Evolutionary conservation across 2,113 vertebrate genomes (phyloP).

Genomic region (Dipodomys spectabilis): DNA sequence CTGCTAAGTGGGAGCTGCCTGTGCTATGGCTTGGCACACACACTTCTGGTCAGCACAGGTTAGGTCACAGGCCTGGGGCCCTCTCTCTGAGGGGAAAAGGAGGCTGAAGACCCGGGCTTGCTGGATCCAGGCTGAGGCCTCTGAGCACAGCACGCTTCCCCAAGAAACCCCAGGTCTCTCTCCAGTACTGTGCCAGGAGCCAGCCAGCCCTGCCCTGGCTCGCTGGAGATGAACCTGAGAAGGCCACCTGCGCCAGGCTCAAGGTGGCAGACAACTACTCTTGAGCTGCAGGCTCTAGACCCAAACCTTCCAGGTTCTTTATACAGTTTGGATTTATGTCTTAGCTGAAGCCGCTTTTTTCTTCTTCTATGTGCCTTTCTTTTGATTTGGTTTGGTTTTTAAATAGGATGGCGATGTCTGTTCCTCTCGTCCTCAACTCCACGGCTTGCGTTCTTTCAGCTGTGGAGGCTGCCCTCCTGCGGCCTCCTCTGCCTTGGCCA

Average conservation of each 20-base stretch:
- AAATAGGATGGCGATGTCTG: background rate
- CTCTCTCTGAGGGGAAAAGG: background rate
- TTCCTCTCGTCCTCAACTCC: background rate
- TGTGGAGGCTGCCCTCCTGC: background rate
- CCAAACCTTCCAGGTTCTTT: fast-evolving
- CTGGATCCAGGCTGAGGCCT: background rate
- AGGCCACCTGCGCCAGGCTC: background rate
- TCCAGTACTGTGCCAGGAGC: background rate
- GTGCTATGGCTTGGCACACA: background rate
- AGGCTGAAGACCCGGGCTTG: background rate
- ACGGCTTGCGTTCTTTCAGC: background rate
- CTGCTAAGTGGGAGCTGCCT: fast-evolving
- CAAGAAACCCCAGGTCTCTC: background rate
- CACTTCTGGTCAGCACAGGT: constrained; percentile 31
- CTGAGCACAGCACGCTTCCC: background rate
- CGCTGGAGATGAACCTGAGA: background rate
- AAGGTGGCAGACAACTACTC: fast-evolving
- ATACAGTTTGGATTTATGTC: constrained; percentile 56
- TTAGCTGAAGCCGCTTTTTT: background rate
- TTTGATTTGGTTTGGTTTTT: background rate
- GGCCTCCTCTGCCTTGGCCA: background rate
- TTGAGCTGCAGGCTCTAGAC: fast-evolving
- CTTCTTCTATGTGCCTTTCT: too few relatives aligned
- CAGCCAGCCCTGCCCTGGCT: too few relatives aligned
- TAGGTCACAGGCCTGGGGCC: background rate